Base-by-base conservation (phyloP, 1,140 invertebrate species). In the Euwallacea similis region DNA sequence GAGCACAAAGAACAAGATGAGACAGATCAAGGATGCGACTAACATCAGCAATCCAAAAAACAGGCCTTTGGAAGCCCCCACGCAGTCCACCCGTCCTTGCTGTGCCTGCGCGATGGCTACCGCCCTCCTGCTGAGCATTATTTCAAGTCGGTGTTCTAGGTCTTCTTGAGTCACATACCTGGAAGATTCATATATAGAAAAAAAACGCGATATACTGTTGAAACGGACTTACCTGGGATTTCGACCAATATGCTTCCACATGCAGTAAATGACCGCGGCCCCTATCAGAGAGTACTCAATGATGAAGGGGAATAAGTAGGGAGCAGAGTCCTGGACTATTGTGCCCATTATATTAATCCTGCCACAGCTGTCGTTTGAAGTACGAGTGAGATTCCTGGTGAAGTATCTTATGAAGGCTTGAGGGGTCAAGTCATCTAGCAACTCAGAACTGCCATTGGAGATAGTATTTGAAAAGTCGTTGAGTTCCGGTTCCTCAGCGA, bases 221-320 rank as follows among this genome's bases (percentile, higher is more conserved):
- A 33, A n/a, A 6, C 42, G 3, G 11, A 15, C 46, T 65, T 83
- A 88, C 84, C 87, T 88, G 2, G 91, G 90, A 82, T 93, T 90
- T 75, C 91, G 88, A 46, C 94, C 93, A 81, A 97, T 96, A 82
- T 96, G 94, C 79, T 93, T 93, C 96, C 96, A 98, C 90, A 98
- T 98, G 54, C 98, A 94, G 81, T 97, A 98, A 77, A 98, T 91
- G 21, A 99, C 94, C 60, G 96, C 96, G 21, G 97, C 96, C 15
- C 95, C 96, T 79, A 99, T 98, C 55, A 99, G 84, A 70, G 95
- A 96, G 82, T 98, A 98, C 81, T 98, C 95, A 77, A 98, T 96
- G 74, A 98, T 98, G 81, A 97, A 97, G 0, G 96, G 96, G 83
- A 94, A 98, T 16, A 98, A 85, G 81, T 96, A 98, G 0, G 95